A percentile compares a stretch with the other conserved stretches of the same genome.
Evolutionary conservation across 1,140 invertebrate genomes (phyloP).

Genomic region (Drosophila simulans): DNA sequence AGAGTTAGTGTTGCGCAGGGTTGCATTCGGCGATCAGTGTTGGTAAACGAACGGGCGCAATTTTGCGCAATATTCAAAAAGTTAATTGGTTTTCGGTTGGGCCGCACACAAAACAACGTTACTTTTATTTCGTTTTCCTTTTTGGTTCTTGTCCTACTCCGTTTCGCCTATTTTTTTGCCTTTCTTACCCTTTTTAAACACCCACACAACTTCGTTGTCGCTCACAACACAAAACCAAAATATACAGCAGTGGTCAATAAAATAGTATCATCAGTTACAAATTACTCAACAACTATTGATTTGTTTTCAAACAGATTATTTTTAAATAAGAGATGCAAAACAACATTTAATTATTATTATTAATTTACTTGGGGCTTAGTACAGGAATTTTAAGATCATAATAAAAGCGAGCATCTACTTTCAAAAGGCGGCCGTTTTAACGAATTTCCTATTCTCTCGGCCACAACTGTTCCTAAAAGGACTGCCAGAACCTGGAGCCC

Average conservation of each 20-base stretch:
- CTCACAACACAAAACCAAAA: constrained; percentile 18
- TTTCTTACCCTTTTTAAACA: constrained; percentile 20
- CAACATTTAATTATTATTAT: too few species aligned
- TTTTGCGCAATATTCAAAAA: constrained; percentile 57
- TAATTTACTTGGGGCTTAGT: too few species aligned
- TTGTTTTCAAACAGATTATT: too few species aligned
- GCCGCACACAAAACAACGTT: constrained; percentile 7
- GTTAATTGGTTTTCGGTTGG: constrained; percentile 27
- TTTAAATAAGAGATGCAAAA: too few species aligned
- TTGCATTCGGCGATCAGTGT: constrained; percentile 50
- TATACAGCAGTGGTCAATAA: constrained; percentile 7
- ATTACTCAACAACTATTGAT: too few species aligned
- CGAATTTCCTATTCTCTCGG: neutral
- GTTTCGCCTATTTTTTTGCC: constrained; percentile 29
- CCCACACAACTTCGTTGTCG: constrained; percentile 14
- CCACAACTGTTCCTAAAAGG: constrained; percentile 6
- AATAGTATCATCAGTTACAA: neutral
- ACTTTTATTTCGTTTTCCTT: constrained; percentile 11
- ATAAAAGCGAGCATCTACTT: too few species aligned
- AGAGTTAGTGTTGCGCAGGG: constrained; percentile 18
- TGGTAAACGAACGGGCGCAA: constrained; percentile 49
- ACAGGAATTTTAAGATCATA: too few species aligned
- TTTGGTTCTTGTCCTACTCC: constrained; percentile 22
- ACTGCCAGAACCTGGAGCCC: constrained; percentile 52
- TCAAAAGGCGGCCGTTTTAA: too few species aligned